Evolutionary conservation across 1,140 invertebrate genomes (phyloP).

Genomic region (Drosophila grimshawi): DNA sequence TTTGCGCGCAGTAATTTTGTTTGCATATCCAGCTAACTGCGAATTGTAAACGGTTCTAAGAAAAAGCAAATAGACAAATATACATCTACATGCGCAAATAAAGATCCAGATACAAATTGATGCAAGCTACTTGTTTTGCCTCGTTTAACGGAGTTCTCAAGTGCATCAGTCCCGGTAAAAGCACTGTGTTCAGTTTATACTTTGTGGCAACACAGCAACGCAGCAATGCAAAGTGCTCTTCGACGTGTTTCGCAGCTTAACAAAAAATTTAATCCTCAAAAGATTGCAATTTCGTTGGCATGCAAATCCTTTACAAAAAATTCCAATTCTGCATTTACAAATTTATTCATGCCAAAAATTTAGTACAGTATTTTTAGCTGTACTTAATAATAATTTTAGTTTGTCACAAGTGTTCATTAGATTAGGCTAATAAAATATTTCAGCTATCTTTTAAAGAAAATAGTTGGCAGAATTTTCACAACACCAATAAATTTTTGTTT

Average conservation of each 20-base stretch:
- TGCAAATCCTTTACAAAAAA: background rate
- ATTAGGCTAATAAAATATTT: no score
- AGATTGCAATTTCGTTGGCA: background rate
- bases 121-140: constrained; percentile 67
- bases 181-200: constrained; percentile 8
- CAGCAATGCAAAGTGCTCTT: background rate
- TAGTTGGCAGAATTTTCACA: no score
- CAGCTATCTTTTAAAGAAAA: no score
- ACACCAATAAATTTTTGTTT: no score
- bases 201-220: constrained; percentile 20
- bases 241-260: constrained; percentile 4
- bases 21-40: constrained; percentile 66
- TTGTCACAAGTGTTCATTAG: background rate
- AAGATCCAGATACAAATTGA: constrained; percentile 44
- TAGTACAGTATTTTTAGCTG: background rate
- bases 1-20: constrained; percentile 64
- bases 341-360: background rate
- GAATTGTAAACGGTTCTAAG: constrained; percentile 64
- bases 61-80: constrained; percentile 42
- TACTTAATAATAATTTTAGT: background rate
- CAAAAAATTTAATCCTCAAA: background rate
- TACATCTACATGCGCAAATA: constrained; percentile 2
- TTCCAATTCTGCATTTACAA: background rate
- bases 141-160: constrained; percentile 62
- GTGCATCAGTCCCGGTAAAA: constrained; percentile 30